Percentiles rank a stretch among this genome's conserved stretches.
phyloP scores from a whole-genome alignment of 2,888 invertebrate species.

The Thereva nobilitata region DNA sequence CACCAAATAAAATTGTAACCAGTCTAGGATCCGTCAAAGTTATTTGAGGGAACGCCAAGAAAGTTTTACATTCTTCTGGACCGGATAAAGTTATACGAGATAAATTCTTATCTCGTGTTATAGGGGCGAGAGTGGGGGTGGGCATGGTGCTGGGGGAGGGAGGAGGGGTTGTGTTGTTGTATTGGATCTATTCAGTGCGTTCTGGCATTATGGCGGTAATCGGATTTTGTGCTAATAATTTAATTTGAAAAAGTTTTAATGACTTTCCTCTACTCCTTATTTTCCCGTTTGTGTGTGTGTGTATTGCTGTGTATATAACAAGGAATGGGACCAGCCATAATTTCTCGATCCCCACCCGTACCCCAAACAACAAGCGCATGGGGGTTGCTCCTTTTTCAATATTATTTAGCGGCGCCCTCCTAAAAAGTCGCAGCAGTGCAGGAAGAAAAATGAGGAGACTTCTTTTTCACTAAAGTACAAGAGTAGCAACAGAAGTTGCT shows the following conservation, averaged over 20 bases:
- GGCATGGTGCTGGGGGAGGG: too few species aligned
- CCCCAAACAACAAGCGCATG: too few species aligned
- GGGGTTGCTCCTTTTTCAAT: too few species aligned
- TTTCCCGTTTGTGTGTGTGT: not conserved
- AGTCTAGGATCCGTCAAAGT: conserved; percentile 29
- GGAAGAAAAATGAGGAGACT: too few species aligned
- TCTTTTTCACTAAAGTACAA: too few species aligned
- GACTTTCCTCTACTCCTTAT: conserved; percentile 35
- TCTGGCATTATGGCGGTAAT: conserved; percentile 37
- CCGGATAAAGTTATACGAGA: conserved; percentile 7
- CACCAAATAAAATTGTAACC: conserved; percentile 28
- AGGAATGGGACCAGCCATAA: not conserved
- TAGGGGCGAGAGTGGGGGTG: too few species aligned
- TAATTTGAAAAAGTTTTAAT: conserved; percentile 45
- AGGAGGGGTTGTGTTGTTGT: too few species aligned
- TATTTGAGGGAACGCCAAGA: conserved; percentile 18
- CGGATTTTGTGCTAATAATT: conserved; percentile 44
- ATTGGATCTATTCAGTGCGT: conserved; percentile 6
- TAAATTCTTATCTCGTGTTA: not conserved
- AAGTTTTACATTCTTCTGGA: conserved; percentile 17
- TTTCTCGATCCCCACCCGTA: too few species aligned
- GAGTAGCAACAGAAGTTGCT: too few species aligned
- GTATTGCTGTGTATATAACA: not conserved
- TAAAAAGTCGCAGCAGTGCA: too few species aligned
- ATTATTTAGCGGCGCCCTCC: too few species aligned